Base-by-base conservation (phyloP, 2,888 invertebrate genomes). In the Spilarctia lutea region DNA sequence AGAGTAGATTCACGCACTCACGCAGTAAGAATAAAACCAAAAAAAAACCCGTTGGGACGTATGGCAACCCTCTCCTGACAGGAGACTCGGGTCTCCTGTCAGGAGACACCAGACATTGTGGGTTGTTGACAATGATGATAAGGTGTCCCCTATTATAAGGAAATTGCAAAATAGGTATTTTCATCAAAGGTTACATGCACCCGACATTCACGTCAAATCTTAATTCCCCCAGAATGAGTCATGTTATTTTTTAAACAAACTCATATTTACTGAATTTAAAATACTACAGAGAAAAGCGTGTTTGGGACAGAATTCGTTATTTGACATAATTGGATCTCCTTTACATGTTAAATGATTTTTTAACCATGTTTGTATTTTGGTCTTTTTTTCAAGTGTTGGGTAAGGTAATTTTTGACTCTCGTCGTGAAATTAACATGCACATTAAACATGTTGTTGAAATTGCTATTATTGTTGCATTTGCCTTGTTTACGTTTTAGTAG, bases 261-360 rank as follows among this genome's bases (percentile, higher is more conserved):
- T 77, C 84, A 84, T 89, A 89, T 90, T 90, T 90, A 87, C 86
- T 83, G 85, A 86, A 89, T 91, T 79, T 88, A 86, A 89, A 89
- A 89, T 86, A 82, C 84, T 81, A 85, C 82, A 75, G 84, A 85
- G 85, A 87, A 87, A 88, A 88, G 85, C 83, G 86, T 89, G 90
- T 87, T 88, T 85, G 82, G 85, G 88, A 87, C 88, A 87, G 87
- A 82, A 35, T 85, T 89, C 87, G 88, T 90, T 91, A 89, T 89
- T 86, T 82, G 75, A 85, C 83, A 87, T 90, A 85, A 85, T 82
- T 85, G 84, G 81, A 80, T 81, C 80, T 76, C 70, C 72, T 78
- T 81, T 77, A 78, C 79, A 81, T 78, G 76, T 81, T 83, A 77
- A 79, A 84, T 82, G 75, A 73, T 77, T 71, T 24, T 83, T 85